Base-by-base conservation (phyloP, 2,113 vertebrate genomes). In the Ondatra zibethicus region DNA sequence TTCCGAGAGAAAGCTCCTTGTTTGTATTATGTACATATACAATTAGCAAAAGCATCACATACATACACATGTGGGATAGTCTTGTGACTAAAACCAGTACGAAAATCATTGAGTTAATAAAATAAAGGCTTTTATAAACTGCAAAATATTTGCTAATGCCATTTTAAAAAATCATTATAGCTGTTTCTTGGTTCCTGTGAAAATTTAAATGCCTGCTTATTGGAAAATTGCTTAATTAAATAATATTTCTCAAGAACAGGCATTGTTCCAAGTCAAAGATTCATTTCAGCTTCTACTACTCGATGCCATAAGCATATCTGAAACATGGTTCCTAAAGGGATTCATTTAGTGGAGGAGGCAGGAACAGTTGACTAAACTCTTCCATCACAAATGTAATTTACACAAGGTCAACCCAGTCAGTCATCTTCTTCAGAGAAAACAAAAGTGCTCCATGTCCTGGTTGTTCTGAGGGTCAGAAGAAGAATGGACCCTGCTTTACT, bases 181-280 rank as follows among this genome's bases (percentile, higher is more conserved):
- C 68, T 91, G 50, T 82, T 88, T 95, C 88, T 72, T 73, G 58
- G 58, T 94, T 96, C 58, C 50, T 73, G 52, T 77, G 93, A 94
- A 97, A 96, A 78, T 93, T 19, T 91, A 91, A 95, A 92, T 80
- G 66, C 52, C 52, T 91, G 31, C 85, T 94, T 81, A 88, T 86
- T 86, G 68, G 86, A 65, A 94, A 97, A 94, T 86, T 91, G 36
- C 81, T 97, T 93, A 96, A 97, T 97, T 97, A 93, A 92, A 91
- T 86, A 89, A 91, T 95, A 89, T 96, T 75, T 95, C 78, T 88
- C 89, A 96, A 89, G 55, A 89, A 95, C 80, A 76, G 78, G 85
- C 95, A 95, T 33, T 47, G 68, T 93, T 97, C 47, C 86, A 95
- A 97, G 66, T 87, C 73, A 95, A 93, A 93, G 68, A 91, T 80